Evolutionary conservation across 2,888 invertebrate species (phyloP).

Genomic region (Machimus rusticus): DNA sequence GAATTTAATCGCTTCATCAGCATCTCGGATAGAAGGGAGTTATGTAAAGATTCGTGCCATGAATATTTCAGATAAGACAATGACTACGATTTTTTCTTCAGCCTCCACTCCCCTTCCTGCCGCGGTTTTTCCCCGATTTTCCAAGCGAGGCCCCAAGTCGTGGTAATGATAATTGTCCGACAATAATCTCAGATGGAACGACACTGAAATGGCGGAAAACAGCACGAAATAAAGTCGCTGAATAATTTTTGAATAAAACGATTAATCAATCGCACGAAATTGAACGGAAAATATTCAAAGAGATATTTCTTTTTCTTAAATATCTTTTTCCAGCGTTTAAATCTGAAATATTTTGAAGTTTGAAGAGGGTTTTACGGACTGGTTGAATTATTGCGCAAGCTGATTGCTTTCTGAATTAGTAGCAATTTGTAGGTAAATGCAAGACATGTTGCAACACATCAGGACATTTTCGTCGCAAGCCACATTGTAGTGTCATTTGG

Average conservation of each 20-base stretch:
- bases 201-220: background rate
- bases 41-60: slow-evolving; percentile 32
- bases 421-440: background rate
- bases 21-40: slow-evolving; percentile 12
- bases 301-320: background rate
- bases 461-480: background rate
- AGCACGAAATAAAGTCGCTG: background rate
- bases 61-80: slow-evolving; percentile 27
- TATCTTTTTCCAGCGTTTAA: background rate
- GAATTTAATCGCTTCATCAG: slow-evolving; percentile 34
- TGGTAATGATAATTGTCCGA: background rate
- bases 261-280: background rate
- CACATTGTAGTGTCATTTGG: background rate
- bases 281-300: background rate
- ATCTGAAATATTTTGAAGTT: background rate
- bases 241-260: background rate
- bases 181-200: background rate
- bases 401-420: background rate
- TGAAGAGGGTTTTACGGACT: background rate
- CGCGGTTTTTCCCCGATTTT: background rate
- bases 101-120: background rate
- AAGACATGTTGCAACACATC: background rate
- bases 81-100: background rate
- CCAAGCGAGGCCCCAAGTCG: background rate
- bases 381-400: background rate